phyloP scores from a whole-genome alignment of 1,140 invertebrate species.

The Bilobella aurantiaca region DNA sequence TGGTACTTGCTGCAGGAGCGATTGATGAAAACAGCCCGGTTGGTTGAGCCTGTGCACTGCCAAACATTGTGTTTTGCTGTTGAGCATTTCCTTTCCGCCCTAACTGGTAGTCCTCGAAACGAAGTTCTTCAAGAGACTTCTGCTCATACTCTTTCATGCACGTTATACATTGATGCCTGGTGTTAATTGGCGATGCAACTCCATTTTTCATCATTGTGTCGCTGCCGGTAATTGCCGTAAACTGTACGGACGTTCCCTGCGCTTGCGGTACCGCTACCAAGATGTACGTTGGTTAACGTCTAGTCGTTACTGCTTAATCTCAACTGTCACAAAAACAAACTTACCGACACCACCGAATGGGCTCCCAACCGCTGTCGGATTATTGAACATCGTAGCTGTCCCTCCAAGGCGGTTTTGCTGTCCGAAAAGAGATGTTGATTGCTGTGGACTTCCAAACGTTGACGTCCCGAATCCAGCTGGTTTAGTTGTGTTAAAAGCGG shows the following conservation, averaged over 20 bases:
- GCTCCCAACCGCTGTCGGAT: constrained; percentile 13
- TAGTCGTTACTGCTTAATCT: neutral
- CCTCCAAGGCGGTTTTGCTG: constrained; percentile 11
- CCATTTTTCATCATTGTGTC: constrained; percentile 87
- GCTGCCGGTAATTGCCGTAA: constrained; percentile 70
- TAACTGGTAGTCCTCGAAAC: constrained; percentile 83
- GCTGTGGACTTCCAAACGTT: constrained; percentile 8
- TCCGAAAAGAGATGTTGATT: constrained; percentile 12
- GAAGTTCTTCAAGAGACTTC: constrained; percentile 86
- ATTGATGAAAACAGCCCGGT: constrained; percentile 23
- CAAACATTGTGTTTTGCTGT: constrained; percentile 35
- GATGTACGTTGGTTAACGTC: neutral
- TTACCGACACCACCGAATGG: constrained; percentile 19
- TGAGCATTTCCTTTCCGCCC: constrained; percentile 65
- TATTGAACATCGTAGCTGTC: constrained; percentile 10
- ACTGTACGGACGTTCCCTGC: constrained; percentile 71
- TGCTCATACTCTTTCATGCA: constrained; percentile 95
- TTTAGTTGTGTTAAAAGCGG: constrained; percentile 18
- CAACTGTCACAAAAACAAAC: neutral
- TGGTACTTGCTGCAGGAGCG: neutral
- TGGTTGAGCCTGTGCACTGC: constrained; percentile 9
- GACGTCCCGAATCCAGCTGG: constrained; percentile 5
- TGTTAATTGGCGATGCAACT: constrained; percentile 67
- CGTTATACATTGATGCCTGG: constrained; percentile 88
- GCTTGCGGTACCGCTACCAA: constrained; percentile 28